phyloP scores from a whole-genome alignment of 2,113 vertebrate genomes.

The Sylvietta virens region DNA sequence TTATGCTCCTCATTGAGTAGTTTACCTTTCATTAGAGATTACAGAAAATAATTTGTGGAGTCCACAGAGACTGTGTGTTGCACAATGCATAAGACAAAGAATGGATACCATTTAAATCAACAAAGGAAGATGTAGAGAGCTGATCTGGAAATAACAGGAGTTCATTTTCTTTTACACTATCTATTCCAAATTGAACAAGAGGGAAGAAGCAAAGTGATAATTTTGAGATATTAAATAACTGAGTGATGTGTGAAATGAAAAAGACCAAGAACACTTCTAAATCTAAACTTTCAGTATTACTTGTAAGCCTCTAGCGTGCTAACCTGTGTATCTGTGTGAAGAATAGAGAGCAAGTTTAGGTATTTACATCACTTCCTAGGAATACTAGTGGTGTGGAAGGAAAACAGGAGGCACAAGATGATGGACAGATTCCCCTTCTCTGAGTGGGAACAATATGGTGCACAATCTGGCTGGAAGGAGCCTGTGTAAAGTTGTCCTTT shows the following conservation, averaged over 20 bases:
- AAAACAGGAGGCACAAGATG: not conserved
- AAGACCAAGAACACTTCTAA: not conserved
- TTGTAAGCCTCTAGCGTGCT: not conserved
- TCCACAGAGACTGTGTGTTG: not conserved
- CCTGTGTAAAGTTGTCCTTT: not conserved
- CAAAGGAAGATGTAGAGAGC: not conserved
- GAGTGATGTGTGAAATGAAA: not conserved
- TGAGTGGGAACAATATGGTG: rapidly evolving
- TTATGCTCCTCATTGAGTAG: not conserved
- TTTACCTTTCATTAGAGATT: not conserved
- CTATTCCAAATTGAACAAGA: not conserved
- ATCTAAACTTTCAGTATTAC: not conserved
- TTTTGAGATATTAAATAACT: not conserved
- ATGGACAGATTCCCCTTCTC: not conserved
- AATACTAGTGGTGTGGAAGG: not conserved
- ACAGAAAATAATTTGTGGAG: not conserved
- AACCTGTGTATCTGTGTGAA: not conserved
- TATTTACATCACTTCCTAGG: not conserved
- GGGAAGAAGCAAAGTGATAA: not conserved
- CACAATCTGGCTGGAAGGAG: not conserved
- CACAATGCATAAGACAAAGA: not conserved
- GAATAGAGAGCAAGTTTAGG: not conserved
- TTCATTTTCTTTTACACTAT: not conserved
- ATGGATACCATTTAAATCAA: not conserved
- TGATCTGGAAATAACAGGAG: not conserved